phyloP scores from a whole-genome alignment of 2,888 invertebrate species.

The Drosophila picticornis region DNA sequence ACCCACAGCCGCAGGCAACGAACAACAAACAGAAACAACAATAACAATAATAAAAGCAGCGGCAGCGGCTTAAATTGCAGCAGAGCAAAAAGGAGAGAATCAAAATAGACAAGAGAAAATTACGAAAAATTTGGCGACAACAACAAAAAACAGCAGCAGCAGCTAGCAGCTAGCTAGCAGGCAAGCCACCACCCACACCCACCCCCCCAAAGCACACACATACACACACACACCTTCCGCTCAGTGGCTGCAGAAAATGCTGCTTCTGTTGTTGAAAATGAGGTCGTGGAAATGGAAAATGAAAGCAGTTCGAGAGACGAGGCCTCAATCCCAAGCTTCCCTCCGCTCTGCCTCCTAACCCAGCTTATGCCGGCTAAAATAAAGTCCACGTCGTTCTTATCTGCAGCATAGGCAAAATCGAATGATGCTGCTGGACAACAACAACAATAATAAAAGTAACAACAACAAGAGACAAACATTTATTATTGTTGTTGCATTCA shows the following conservation, averaged over 20 bases:
- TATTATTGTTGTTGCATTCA: slow-evolving; percentile 31
- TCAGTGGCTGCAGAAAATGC: slow-evolving; percentile 9
- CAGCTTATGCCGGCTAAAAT: slow-evolving; percentile 60
- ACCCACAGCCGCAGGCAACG: slow-evolving; percentile 70
- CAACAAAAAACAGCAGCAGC: slow-evolving; percentile 18
- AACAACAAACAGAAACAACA: slow-evolving; percentile 20
- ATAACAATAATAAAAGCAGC: slow-evolving; percentile 3
- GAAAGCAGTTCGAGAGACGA: slow-evolving; percentile 81
- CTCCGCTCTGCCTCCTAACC: not conserved
- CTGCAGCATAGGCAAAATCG: slow-evolving; percentile 41
- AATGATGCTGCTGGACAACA: slow-evolving; percentile 45
- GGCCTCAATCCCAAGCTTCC: slow-evolving; percentile 22
- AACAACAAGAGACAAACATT: slow-evolving; percentile 5
- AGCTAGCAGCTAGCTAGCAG: slow-evolving; percentile 4
- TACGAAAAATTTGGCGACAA: slow-evolving; percentile 51
- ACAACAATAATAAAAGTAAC: slow-evolving; percentile 1
- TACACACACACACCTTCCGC: not conserved
- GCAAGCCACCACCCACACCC: not conserved
- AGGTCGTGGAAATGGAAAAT: slow-evolving; percentile 85
- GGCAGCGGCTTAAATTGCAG: slow-evolving; percentile 61
- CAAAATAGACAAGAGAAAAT: slow-evolving; percentile 47
- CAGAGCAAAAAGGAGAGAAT: slow-evolving; percentile 14
- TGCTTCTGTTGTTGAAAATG: slow-evolving; percentile 66
- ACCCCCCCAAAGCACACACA: not conserved
- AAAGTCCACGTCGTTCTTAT: slow-evolving; percentile 39